phyloP scores from a whole-genome alignment of 2,113 vertebrate species.

The Scytalopus superciliaris region DNA sequence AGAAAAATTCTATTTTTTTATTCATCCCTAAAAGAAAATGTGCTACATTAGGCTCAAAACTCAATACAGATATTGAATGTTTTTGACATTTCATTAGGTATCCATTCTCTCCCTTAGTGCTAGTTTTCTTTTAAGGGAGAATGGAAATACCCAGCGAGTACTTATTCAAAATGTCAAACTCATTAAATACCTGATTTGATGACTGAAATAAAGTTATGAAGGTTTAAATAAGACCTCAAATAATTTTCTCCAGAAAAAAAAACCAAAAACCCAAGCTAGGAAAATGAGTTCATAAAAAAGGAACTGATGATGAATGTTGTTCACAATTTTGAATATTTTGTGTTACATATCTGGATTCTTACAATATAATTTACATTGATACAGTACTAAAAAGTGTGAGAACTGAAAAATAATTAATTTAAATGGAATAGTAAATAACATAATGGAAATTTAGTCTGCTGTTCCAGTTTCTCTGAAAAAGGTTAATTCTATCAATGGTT shows the following conservation, averaged over 20 bases:
- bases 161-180: constrained; percentile 37
- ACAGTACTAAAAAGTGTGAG: neutral
- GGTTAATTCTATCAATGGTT: neutral
- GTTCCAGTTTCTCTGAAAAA: neutral
- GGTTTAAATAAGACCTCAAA: neutral
- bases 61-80: neutral
- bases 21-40: neutral
- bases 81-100: constrained; percentile 29
- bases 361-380: neutral
- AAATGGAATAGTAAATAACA: neutral
- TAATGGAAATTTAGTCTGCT: neutral
- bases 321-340: neutral
- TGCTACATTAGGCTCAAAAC: neutral
- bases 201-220: neutral
- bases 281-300: neutral
- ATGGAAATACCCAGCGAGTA: neutral
- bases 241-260: neutral
- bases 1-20: neutral
- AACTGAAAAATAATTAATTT: neutral
- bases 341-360: neutral
- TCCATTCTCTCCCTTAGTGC: neutral
- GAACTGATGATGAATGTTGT: neutral
- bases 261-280: neutral
- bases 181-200: constrained; percentile 13
- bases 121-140: neutral